Conservation (phyloP, 2,888 invertebrate genomes). For the Acanthopleura granulata region DNA sequence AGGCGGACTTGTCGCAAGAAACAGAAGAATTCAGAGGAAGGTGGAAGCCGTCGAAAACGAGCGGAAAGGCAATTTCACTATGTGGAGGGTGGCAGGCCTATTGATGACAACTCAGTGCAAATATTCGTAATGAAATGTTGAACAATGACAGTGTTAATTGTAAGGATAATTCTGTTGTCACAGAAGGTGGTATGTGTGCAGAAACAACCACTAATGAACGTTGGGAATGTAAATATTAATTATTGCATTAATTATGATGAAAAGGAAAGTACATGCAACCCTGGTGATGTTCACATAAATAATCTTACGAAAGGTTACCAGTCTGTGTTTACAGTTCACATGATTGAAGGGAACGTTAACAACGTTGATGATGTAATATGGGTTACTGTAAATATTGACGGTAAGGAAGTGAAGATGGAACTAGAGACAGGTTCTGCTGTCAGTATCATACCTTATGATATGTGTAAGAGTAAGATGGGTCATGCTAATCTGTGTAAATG, state of each 20-base stretch:
- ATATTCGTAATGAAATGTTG: neutral
- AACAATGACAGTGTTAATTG: neutral
- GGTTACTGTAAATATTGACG: neutral
- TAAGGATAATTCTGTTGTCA: neutral
- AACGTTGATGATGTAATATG: slow-evolving; percentile 1
- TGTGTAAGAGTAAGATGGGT: neutral
- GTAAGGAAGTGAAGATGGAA: slow-evolving; percentile 30
- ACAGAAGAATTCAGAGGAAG: no score
- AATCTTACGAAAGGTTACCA: no score
- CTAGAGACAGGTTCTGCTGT: slow-evolving; percentile 27
- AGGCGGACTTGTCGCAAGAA: neutral
- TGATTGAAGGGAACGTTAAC: neutral
- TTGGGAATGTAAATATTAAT: neutral
- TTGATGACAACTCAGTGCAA: neutral
- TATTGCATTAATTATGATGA: neutral
- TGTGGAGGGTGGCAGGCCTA: slow-evolving; percentile 17
- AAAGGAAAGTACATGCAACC: neutral
- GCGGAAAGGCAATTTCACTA: neutral
- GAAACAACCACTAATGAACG: neutral
- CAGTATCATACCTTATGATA: neutral
- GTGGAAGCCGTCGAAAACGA: neutral
- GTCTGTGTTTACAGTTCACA: neutral
- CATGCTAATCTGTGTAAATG: neutral
- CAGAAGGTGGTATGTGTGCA: neutral
- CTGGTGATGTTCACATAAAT: no score